Evolutionary conservation across 2,797 vertebrate genomes (phyloP).

Genomic region (Squalus acanthias): DNA sequence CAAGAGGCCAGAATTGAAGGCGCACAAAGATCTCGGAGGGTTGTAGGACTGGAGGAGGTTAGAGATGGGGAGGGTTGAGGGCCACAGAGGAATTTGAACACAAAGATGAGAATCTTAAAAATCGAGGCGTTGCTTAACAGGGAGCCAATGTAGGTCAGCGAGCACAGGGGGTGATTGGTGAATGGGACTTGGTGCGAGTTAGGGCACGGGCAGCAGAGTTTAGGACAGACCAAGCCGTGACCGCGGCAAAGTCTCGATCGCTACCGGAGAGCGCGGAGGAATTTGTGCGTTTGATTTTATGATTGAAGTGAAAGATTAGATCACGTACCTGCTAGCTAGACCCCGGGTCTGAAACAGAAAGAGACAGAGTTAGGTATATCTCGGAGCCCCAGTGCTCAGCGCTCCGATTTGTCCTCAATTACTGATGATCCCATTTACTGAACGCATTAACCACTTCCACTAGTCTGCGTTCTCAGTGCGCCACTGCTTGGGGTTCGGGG

Average conservation of each 20-base stretch:
- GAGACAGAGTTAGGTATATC: conserved; percentile 38
- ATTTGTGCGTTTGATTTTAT: background rate
- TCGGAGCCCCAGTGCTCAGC: background rate
- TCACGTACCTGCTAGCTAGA: conserved; percentile 60
- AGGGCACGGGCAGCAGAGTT: background rate
- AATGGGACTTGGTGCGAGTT: background rate
- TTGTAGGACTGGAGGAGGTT: no score
- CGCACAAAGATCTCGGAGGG: no score
- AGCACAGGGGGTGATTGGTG: background rate
- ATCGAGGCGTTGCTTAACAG: background rate
- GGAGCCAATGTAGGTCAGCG: background rate
- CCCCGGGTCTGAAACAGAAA: conserved; percentile 63
- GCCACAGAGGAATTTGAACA: background rate
- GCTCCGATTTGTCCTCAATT: background rate
- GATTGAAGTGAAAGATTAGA: background rate
- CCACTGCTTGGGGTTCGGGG: background rate
- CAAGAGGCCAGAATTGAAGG: background rate
- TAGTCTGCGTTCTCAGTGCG: background rate
- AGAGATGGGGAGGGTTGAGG: background rate
- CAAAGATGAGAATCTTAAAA: background rate
- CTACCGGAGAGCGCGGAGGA: background rate
- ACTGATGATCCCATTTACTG: background rate
- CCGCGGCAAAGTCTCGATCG: background rate
- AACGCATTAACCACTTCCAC: background rate
- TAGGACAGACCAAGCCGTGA: no score